These are phyloP conservation scores for Nerophis ophidion DNA, from an alignment of 2,113 vertebrate genomes.

Conservation along the genomic window DNA sequence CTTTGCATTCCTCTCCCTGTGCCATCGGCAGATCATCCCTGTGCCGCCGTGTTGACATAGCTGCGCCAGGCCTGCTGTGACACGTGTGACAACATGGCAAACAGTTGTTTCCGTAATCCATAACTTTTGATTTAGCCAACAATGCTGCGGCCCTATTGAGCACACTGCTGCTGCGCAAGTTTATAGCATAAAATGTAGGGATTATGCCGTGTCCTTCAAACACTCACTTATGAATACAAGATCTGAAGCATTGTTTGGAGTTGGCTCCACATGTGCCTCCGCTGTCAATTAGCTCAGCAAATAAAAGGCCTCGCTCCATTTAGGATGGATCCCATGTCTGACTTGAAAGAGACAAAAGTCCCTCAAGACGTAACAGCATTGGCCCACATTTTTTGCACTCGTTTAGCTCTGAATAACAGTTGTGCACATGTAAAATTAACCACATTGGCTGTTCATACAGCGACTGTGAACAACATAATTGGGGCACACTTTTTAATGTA, in stretches of 20 bases:
- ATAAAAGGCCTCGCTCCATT: conserved; percentile 67
- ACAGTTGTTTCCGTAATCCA: conserved; percentile 42
- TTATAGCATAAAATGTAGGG: conserved; percentile 42
- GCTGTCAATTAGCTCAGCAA: conserved; percentile 66
- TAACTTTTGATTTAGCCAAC: conserved; percentile 32
- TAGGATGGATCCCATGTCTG: conserved; percentile 63
- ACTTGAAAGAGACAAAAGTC: conserved; percentile 63
- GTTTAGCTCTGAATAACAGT: conserved; percentile 25
- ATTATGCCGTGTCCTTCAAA: conserved; percentile 62
- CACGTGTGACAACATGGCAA: conserved; percentile 25
- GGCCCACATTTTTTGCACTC: conserved; percentile 44
- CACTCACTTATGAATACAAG: conserved; percentile 58
- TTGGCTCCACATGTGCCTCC: conserved; percentile 45
- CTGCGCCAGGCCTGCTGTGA: conserved; percentile 17
- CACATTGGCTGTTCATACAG: conserved; percentile 18
- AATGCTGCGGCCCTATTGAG: conserved; percentile 12
- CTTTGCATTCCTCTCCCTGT: conserved; percentile 9
- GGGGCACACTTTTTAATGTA: too few species aligned
- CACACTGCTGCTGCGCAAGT: conserved; percentile 10
- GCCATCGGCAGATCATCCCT: conserved; percentile 25
- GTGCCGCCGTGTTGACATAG: conserved; percentile 29
- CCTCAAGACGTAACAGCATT: conserved; percentile 49
- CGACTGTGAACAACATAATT: background rate
- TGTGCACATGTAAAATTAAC: conserved; percentile 21
- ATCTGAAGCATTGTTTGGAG: conserved; percentile 62